These are phyloP conservation scores for Stenodera caucasica DNA, from an alignment of 2,888 invertebrate genomes.

Conservation along the genomic window DNA sequence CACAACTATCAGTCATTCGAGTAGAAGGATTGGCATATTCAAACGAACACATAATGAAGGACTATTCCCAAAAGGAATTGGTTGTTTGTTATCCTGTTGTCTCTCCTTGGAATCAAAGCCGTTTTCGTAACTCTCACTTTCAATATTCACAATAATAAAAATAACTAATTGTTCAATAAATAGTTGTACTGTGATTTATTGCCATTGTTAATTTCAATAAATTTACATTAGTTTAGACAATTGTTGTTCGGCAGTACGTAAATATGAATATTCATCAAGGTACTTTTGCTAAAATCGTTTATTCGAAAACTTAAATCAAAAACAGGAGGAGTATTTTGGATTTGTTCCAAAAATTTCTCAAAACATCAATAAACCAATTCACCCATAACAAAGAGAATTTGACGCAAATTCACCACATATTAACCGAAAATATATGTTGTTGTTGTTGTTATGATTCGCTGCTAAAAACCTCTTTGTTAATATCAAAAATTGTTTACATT, in stretches of 20 bases:
- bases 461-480: too few relatives aligned
- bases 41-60: slow-evolving; percentile 31
- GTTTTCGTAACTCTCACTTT: slow-evolving; percentile 10
- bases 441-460: too few relatives aligned
- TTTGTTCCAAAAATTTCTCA: slow-evolving; percentile 18
- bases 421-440: background rate
- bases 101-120: background rate
- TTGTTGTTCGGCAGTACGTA: background rate
- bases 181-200: background rate
- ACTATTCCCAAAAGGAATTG: slow-evolving; percentile 27
- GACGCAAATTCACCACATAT: background rate
- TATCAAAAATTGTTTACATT: too few relatives aligned
- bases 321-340: slow-evolving; percentile 18
- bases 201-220: background rate
- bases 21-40: slow-evolving; percentile 21
- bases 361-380: slow-evolving; percentile 23
- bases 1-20: background rate
- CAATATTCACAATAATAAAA: background rate
- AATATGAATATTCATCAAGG: background rate
- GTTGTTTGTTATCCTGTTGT: slow-evolving; percentile 1
- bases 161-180: background rate
- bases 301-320: too few relatives aligned
- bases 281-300: too few relatives aligned
- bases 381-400: background rate
- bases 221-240: background rate